phyloP scores from a whole-genome alignment of 2,888 invertebrate genomes.

The Ormyrus nitidulus region DNA sequence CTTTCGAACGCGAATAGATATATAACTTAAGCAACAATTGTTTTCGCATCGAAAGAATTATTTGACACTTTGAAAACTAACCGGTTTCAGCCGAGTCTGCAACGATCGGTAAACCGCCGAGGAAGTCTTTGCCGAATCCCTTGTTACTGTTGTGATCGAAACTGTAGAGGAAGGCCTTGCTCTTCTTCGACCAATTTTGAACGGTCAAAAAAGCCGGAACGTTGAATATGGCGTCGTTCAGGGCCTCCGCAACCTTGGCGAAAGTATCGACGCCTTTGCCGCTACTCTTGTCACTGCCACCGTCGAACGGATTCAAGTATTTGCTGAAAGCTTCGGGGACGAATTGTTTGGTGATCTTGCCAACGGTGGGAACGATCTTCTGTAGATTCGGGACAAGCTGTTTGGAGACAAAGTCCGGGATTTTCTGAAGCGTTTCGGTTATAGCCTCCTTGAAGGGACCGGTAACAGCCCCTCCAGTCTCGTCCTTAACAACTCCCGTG shows the following conservation, averaged over 20 bases:
- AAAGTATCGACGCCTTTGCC: conserved; percentile 73
- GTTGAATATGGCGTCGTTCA: conserved; percentile 85
- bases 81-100: conserved; percentile 68
- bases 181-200: conserved; percentile 81
- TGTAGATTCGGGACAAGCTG: conserved; percentile 74
- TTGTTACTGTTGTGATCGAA: conserved; percentile 84
- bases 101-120: conserved; percentile 82
- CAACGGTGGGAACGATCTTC: conserved; percentile 68
- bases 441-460: conserved; percentile 76
- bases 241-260: conserved; percentile 79
- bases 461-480: conserved; percentile 81
- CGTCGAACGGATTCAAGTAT: conserved; percentile 59
- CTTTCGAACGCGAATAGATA: conserved; percentile 46
- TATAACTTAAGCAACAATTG: too few relatives aligned
- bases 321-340: conserved; percentile 63
- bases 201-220: conserved; percentile 85
- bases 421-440: conserved; percentile 69
- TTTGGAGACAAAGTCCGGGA: conserved; percentile 75
- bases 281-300: neutral
- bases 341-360: conserved; percentile 59
- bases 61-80: conserved; percentile 23
- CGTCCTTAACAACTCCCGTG: conserved; percentile 85
- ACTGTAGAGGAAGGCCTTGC: conserved; percentile 84
- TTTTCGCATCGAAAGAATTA: too few relatives aligned
- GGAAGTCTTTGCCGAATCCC: conserved; percentile 80